These are phyloP conservation scores for Cepaea hortensis DNA, from an alignment of 2,888 invertebrate species.

Conservation along the genomic window DNA sequence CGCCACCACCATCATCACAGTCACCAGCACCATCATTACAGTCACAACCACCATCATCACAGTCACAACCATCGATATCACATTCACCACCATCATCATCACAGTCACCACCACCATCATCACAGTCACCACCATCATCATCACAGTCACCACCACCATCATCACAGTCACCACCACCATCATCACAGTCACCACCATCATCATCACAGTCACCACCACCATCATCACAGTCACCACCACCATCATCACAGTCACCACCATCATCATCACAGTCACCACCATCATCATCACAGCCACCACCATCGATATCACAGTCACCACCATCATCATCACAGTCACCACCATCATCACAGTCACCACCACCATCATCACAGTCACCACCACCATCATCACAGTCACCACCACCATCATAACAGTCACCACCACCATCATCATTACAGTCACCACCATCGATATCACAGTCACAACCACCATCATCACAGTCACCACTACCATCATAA, in stretches of 20 bases:
- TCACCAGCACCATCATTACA: background rate
- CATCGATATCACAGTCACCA: too few relatives aligned
- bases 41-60: too few relatives aligned
- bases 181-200: background rate
- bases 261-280: background rate
- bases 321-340: too few relatives aligned
- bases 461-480: background rate
- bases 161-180: background rate
- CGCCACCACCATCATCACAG: background rate
- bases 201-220: background rate
- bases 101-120: background rate
- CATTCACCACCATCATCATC: background rate
- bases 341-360: too few relatives aligned
- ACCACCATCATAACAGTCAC: background rate
- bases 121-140: too few relatives aligned
- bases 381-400: conserved; percentile 3
- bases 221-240: background rate
- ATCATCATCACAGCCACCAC: background rate
- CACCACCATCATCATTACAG: too few relatives aligned
- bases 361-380: background rate
- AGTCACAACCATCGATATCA: background rate
- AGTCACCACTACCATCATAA: background rate
- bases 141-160: too few relatives aligned
- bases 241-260: conserved; percentile 1
- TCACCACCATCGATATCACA: background rate